Evolutionary conservation across 53 echinoderm and acorn worm genomes (phyloP), one percentile per base, ranked within the genome.

Genomic region (Actinopyga echinites): DNA sequence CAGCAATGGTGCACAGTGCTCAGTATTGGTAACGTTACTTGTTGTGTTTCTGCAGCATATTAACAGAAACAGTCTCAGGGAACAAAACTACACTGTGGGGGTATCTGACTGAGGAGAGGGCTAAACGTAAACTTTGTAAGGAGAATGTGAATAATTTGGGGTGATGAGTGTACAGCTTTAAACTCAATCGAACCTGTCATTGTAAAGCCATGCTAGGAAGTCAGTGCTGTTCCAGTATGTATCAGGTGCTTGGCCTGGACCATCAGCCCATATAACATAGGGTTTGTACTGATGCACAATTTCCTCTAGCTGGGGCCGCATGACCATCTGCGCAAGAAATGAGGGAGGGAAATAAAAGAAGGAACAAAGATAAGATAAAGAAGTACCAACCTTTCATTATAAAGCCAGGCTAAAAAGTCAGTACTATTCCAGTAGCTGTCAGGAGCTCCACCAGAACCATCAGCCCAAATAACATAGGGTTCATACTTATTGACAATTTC

Each of bases 141-240:
- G n/a, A n/a, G n/a, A n/a, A n/a, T n/a, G n/a, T n/a, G n/a, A n/a
- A n/a, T n/a, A n/a, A n/a, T n/a, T n/a, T n/a, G n/a, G n/a, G n/a
- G n/a, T n/a, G n/a, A n/a, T n/a, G n/a, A n/a, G n/a, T n/a, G n/a
- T n/a, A n/a, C n/a, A n/a, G n/a, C n/a, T n/a, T n/a, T n/a, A n/a
- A n/a, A n/a, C n/a, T n/a, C n/a, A n/a, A n/a, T n/a, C n/a, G n/a
- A n/a, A 89, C 92, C 89, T 89, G 36, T 61, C 78, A 77, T 95
- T 95, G 82, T 95, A 95, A 12, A 95, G 88, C 95, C 95, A 95
- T 31, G 95, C 95, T 32, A 95, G 85, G 75, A 95, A 92, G 49
- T 85, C 95, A 25, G 95, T 92, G 80, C 95, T 95, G 74, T 95
- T 90, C 95, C 95, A 95, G 68, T 90, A 90, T 5, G 68, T 83